Evolutionary conservation across 1,140 invertebrate genomes (phyloP), one percentile per base, ranked within the genome.

Genomic region (Euwallacea fornicatus): DNA sequence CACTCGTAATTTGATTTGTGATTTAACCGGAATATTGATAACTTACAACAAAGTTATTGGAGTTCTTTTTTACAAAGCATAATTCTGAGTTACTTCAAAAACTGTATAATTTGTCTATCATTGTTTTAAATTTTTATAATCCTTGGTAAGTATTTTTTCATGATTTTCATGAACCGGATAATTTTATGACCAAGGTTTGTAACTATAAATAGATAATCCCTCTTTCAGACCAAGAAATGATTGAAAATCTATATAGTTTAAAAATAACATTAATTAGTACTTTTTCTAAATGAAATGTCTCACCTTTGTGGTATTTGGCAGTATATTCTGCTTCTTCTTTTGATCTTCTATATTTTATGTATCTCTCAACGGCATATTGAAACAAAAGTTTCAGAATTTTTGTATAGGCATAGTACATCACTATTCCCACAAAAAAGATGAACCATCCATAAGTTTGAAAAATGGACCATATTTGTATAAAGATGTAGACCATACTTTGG

Each of bases 281-380:
- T 33, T 33, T 33, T 4, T 4, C 21, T 4, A 33, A 33, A 33
- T 2, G 21, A 33, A 33, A 33, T 33, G 1, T 2, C 21, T 33
- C 21, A 84, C 84, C 79, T 78, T 84, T 84, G 44, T 83, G 80
- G 74, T 83, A 83, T 74, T 83, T 82, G 41, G 77, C 82, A 15
- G 75, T 71, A 76, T 83, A 83, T 59, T 83, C 77, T 9, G 67
- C 46, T 33, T 83, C 80, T 9, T 79, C 80, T 58, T 70, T 82
- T 42, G 75, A 8, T 65, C 74, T 64, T 42, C 71, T 65, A 53
- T 76, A 76, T 41, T 63, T 70, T n/a, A 73, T 55, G 15, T 65
- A 71, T 10, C 8, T 42, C n/a, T 9, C 41, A 46, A 55, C 64
- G 11, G 33, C 13, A 4, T 15, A 33, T 50, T 71, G 7, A 33